Conservation (phyloP, 2,888 invertebrate genomes). For the Gymnosoma rotundatum region DNA sequence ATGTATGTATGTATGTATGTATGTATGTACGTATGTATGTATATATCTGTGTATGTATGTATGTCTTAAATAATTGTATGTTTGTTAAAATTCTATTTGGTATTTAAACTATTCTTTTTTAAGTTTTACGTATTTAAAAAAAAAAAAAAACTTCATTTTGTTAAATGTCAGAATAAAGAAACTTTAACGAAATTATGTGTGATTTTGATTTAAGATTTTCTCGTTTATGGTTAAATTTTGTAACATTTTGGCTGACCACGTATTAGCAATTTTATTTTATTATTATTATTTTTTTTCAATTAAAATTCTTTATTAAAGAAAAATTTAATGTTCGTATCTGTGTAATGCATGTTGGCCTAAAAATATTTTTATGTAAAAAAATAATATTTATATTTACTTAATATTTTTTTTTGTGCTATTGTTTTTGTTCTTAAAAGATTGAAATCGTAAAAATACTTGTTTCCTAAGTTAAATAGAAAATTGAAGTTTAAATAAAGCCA, state of each 20-base stretch:
- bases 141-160: conserved; percentile 13
- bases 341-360: conserved; percentile 60
- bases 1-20: too few species aligned
- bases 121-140: conserved; percentile 2
- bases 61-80: conserved; percentile 35
- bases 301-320: conserved; percentile 61
- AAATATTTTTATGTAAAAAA: conserved; percentile 27
- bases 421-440: conserved; percentile 38
- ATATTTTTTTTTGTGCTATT: neutral
- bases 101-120: neutral
- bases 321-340: neutral
- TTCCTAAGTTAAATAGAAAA: neutral
- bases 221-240: conserved; percentile 44
- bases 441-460: conserved; percentile 24
- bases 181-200: neutral
- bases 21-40: too few species aligned
- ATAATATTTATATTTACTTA: conserved; percentile 9
- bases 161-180: conserved; percentile 57
- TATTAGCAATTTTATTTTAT: conserved; percentile 68
- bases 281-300: conserved; percentile 69
- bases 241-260: conserved; percentile 64
- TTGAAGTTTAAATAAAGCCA: conserved; percentile 60
- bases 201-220: conserved; percentile 34
- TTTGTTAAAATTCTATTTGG: conserved; percentile 39
- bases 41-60: too few species aligned